Conservation (phyloP, 2,113 vertebrate species). For the Panurus biarmicus region DNA sequence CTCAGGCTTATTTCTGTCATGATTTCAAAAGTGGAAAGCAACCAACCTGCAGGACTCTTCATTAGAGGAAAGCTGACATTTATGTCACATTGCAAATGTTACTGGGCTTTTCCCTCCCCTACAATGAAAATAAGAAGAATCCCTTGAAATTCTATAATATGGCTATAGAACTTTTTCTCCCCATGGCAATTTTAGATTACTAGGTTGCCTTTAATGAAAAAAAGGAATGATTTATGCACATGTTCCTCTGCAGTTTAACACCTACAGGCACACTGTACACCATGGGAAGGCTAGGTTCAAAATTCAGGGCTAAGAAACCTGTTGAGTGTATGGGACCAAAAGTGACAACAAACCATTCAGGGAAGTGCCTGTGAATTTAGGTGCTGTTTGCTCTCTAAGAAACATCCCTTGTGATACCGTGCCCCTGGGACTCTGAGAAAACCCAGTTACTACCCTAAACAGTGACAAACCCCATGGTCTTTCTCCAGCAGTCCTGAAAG, state of each 20-base stretch:
- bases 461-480: not conserved
- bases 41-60: not conserved
- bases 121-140: not conserved
- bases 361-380: not conserved
- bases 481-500: not conserved
- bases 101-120: not conserved
- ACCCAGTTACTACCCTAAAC: not conserved
- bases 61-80: constrained; percentile 20
- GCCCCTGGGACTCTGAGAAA: not conserved
- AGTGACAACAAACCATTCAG: not conserved
- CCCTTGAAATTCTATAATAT: not conserved
- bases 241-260: not conserved
- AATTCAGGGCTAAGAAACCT: not conserved
- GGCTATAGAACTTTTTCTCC: not conserved
- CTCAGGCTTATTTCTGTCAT: constrained; percentile 14
- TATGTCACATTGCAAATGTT: not conserved
- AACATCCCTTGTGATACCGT: not conserved
- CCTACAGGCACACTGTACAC: not conserved
- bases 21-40: constrained; percentile 38
- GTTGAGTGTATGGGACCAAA: not conserved
- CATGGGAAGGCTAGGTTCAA: not conserved
- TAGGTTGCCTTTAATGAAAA: not conserved
- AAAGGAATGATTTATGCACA: not conserved
- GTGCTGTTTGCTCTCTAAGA: not conserved
- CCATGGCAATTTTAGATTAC: not conserved